phyloP scores from a whole-genome alignment of 64 coral and sea anemone genomes.

The Montipora foliosa region DNA sequence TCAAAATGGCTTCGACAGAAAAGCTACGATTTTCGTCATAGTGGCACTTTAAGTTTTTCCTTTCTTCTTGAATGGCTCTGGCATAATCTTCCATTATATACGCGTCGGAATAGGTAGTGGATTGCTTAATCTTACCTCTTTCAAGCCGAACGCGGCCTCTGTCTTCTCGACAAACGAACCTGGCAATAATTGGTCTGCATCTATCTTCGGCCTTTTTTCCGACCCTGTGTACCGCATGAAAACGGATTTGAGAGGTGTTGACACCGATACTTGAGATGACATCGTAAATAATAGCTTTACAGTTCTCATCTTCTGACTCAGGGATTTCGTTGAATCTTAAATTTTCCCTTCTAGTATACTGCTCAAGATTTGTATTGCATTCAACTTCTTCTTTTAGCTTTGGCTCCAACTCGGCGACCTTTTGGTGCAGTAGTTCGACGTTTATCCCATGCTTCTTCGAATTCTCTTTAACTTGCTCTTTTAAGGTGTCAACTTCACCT shows the following conservation, averaged over 20 bases:
- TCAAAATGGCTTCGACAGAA: too few relatives aligned
- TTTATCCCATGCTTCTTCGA: not conserved
- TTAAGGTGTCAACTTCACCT: too few relatives aligned
- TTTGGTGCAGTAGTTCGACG: not conserved
- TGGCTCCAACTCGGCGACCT: not conserved
- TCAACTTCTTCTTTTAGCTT: not conserved
- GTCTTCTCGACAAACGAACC: conserved; percentile 14
- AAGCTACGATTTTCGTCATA: too few relatives aligned
- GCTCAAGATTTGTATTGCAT: not conserved
- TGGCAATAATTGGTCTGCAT: conserved; percentile 23
- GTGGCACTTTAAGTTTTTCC: too few relatives aligned
- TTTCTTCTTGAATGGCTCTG: conserved; percentile 13
- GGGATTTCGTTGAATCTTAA: not conserved
- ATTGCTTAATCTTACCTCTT: conserved; percentile 23
- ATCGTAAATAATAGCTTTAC: not conserved
- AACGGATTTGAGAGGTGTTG: not conserved
- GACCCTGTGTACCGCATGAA: conserved; percentile 25
- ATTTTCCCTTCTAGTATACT: not conserved
- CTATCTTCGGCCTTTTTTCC: not conserved
- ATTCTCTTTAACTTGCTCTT: not conserved
- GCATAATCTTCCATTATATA: conserved; percentile 13
- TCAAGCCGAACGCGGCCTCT: too few relatives aligned
- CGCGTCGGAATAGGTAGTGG: not conserved
- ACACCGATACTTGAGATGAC: not conserved
- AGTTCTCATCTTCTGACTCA: too few relatives aligned